Percentiles rank a stretch among this genome's conserved stretches.
phyloP scores from a whole-genome alignment of 2,113 vertebrate genomes.

The Nicator chloris region DNA sequence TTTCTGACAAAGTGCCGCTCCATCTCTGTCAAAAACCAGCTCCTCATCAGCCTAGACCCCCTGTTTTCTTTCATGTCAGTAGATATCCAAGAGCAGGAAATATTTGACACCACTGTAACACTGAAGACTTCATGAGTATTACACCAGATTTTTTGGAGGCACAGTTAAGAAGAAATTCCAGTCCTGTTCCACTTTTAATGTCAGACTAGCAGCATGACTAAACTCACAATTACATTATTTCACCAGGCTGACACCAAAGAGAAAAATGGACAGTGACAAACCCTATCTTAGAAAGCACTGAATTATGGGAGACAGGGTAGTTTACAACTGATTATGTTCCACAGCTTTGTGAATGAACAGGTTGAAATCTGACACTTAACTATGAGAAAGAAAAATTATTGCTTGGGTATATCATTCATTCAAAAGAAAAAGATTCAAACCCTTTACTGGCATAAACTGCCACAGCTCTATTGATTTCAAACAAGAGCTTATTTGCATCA shows the following conservation, averaged over 20 bases:
- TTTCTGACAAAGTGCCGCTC: neutral
- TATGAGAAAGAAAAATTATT: constrained; percentile 9
- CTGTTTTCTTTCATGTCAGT: neutral
- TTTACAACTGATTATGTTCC: neutral
- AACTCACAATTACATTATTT: neutral
- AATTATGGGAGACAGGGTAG: neutral
- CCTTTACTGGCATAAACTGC: neutral
- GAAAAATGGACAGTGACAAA: neutral
- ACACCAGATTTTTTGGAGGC: neutral
- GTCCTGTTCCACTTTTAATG: neutral
- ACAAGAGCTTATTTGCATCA: constrained; percentile 4
- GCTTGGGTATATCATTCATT: neutral
- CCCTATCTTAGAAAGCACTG: neutral
- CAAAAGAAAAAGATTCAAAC: constrained; percentile 4
- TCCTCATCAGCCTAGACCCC: neutral
- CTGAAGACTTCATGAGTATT: neutral
- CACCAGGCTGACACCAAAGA: neutral
- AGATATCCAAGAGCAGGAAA: neutral
- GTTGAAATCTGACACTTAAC: neutral
- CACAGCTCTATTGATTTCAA: constrained; percentile 33
- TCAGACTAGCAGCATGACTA: neutral
- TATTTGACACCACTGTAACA: neutral
- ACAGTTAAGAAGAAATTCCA: neutral
- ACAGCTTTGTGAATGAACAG: neutral
- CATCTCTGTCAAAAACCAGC: neutral